Conservation (phyloP, 2,113 vertebrate species). For the Isichthys henryi region DNA sequence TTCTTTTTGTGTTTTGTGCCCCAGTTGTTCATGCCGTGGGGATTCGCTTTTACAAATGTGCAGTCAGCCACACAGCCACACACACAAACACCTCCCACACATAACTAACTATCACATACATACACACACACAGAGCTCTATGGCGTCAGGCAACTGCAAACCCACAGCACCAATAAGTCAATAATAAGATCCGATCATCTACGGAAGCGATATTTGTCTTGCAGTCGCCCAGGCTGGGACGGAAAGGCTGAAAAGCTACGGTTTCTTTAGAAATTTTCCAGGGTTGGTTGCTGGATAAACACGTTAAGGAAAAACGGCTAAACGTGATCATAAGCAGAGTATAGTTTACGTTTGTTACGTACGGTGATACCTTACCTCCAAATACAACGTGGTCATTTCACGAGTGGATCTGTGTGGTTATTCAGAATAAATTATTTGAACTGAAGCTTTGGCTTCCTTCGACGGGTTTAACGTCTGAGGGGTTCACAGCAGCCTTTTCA, state of each 20-base stretch:
- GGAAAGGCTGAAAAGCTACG: background rate
- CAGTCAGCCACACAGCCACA: slow-evolving; percentile 17
- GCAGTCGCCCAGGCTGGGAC: background rate
- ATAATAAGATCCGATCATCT: slow-evolving; percentile 7
- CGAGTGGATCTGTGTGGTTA: background rate
- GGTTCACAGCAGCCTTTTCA: background rate
- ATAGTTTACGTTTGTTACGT: slow-evolving; percentile 4
- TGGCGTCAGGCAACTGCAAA: slow-evolving; percentile 1
- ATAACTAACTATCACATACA: background rate
- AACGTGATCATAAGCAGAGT: background rate
- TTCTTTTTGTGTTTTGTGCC: background rate
- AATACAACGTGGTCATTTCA: background rate
- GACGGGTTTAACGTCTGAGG: background rate
- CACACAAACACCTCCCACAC: background rate
- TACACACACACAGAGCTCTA: background rate
- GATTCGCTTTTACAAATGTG: slow-evolving; percentile 2
- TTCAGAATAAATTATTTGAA: background rate
- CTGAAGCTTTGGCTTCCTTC: background rate
- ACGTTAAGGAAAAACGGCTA: background rate
- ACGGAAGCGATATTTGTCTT: slow-evolving; percentile 6
- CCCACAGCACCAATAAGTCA: background rate
- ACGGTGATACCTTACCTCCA: background rate
- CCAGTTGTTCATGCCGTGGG: background rate
- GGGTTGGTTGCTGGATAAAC: background rate
- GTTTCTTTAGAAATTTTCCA: background rate